These are phyloP conservation scores for Ceramica pisi DNA, from an alignment of 2,888 invertebrate species.

Conservation along the genomic window DNA sequence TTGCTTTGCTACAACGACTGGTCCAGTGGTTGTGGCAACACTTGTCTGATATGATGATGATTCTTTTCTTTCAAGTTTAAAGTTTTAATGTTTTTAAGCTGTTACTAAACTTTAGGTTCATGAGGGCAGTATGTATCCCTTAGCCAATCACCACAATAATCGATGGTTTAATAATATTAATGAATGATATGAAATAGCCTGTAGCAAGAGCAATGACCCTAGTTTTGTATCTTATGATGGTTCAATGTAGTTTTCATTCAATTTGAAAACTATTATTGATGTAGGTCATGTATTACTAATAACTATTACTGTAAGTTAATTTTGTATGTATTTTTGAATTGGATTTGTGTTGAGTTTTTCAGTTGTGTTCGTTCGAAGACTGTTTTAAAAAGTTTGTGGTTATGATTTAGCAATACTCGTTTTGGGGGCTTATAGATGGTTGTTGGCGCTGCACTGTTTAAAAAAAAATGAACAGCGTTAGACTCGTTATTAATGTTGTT, in stretches of 20 bases:
- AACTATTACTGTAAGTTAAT: slow-evolving; percentile 64
- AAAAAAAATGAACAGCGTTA: background rate
- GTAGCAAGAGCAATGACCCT: slow-evolving; percentile 36
- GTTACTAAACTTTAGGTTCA: too few species aligned
- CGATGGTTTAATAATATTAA: slow-evolving; percentile 27
- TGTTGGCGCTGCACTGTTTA: slow-evolving; percentile 36
- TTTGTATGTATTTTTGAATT: slow-evolving; percentile 59
- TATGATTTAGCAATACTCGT: slow-evolving; percentile 69
- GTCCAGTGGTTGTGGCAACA: too few species aligned
- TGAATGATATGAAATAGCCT: slow-evolving; percentile 56
- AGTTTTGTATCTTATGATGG: slow-evolving; percentile 66
- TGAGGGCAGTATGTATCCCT: slow-evolving; percentile 28
- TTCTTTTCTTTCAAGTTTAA: too few species aligned
- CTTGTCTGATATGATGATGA: too few species aligned
- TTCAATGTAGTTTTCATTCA: slow-evolving; percentile 85
- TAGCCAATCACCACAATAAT: slow-evolving; percentile 65
- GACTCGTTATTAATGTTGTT: background rate
- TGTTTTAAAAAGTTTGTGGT: slow-evolving; percentile 71
- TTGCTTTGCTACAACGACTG: too few species aligned
- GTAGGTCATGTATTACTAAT: slow-evolving; percentile 63
- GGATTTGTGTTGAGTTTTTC: slow-evolving; percentile 61
- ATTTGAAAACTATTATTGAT: slow-evolving; percentile 84
- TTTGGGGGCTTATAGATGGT: slow-evolving; percentile 7
- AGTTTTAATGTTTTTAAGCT: too few species aligned
- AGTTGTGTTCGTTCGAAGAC: slow-evolving; percentile 72